phyloP scores from a whole-genome alignment of 2,113 vertebrate species.

The Melospiza georgiana region DNA sequence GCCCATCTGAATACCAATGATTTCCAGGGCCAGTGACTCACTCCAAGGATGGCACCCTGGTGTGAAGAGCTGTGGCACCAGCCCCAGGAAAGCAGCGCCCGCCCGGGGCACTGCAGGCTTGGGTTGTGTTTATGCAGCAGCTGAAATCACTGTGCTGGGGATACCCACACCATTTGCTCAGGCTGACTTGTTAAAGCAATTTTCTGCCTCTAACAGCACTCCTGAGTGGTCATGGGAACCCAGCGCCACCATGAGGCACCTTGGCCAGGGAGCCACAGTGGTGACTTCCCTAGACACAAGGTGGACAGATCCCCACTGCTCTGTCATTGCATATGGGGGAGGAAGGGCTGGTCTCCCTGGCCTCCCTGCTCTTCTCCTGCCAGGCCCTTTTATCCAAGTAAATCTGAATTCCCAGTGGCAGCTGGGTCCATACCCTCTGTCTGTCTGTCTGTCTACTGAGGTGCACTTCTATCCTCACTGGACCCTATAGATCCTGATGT shows the following conservation, averaged over 20 bases:
- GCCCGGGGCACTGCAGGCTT: not conserved
- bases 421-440: not conserved
- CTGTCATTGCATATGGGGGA: rapidly evolving
- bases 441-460: not conserved
- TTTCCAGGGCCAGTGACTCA: not conserved
- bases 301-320: rapidly evolving
- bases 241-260: not conserved
- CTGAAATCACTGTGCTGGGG: not conserved
- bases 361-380: not conserved
- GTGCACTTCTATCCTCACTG: not conserved
- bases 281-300: not conserved
- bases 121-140: not conserved
- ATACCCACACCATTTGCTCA: not conserved
- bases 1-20: not conserved
- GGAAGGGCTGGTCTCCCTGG: not conserved
- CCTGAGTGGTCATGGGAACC: not conserved
- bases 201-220: not conserved
- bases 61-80: not conserved
- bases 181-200: not conserved
- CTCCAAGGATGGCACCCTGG: not conserved
- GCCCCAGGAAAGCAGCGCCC: not conserved
- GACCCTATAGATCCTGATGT: not conserved
- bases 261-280: not conserved
- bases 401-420: not conserved
- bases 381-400: not conserved